These are phyloP conservation scores for Falco cherrug DNA, from an alignment of 2,797 vertebrate species.

Conservation along the genomic window DNA sequence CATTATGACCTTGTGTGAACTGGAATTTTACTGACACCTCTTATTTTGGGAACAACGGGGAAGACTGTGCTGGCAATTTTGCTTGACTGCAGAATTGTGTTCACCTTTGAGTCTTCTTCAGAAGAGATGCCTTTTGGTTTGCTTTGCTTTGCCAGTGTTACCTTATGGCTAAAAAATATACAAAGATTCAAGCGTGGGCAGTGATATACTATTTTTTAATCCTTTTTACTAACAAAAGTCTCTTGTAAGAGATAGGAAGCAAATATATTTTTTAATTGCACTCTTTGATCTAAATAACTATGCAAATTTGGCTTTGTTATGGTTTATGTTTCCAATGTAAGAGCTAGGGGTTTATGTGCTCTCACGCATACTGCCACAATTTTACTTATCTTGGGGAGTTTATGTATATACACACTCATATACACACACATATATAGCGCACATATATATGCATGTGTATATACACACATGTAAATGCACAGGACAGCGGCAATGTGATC, in stretches of 20 bases:
- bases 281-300: neutral
- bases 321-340: neutral
- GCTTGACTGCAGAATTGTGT: neutral
- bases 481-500: neutral
- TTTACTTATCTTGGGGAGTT: neutral
- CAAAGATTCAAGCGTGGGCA: neutral
- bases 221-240: neutral
- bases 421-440: neutral
- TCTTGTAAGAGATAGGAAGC: neutral
- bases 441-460: neutral
- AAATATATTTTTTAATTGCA: neutral
- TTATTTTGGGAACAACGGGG: neutral
- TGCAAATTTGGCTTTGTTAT: neutral
- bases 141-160: neutral
- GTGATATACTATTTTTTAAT: neutral
- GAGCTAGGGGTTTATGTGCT: neutral
- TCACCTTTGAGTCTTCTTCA: constrained; percentile 28
- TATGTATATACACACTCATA: neutral
- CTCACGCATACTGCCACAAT: neutral
- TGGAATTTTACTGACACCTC: constrained; percentile 29
- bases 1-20: constrained; percentile 32
- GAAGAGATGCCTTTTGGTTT: neutral
- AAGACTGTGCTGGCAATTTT: neutral
- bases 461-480: neutral
- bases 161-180: neutral